Evolutionary conservation across 2,797 vertebrate genomes (phyloP).

Genomic region (Schizothorax lantsangensis): DNA sequence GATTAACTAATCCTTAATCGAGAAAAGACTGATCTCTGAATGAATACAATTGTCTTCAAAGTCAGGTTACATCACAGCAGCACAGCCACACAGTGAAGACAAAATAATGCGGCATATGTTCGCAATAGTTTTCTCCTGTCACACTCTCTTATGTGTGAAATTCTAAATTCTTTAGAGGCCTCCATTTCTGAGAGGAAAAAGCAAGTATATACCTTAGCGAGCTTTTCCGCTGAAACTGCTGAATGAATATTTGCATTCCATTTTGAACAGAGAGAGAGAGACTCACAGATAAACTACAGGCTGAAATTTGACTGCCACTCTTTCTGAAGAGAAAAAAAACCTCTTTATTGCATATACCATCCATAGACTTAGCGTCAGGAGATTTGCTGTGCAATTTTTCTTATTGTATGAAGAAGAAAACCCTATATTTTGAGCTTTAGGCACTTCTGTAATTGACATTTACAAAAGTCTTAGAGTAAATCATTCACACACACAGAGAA

Average conservation of each 20-base stretch:
- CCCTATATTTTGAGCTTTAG: conserved; percentile 22
- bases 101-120: not conserved
- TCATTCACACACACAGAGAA: not conserved
- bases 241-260: conserved; percentile 41
- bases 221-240: conserved; percentile 18
- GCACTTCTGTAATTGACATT: conserved; percentile 42
- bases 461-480: not conserved
- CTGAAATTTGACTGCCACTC: conserved; percentile 36
- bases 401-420: conserved; percentile 42
- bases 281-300: conserved; percentile 42
- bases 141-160: not conserved
- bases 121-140: not conserved
- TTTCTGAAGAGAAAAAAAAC: not conserved
- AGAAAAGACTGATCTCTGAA: not conserved
- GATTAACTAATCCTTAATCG: not conserved
- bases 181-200: conserved; percentile 11
- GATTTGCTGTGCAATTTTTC: conserved; percentile 41
- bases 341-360: not conserved
- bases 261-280: conserved; percentile 17
- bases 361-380: not conserved
- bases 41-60: not conserved
- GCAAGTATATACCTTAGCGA: not conserved
- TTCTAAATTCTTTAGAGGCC: conserved; percentile 1
- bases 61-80: not conserved
- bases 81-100: not conserved